Evolutionary conservation across 2,888 invertebrate genomes (phyloP), one percentile per base, ranked within the genome.

Genomic region (Drosophila mulleri): DNA sequence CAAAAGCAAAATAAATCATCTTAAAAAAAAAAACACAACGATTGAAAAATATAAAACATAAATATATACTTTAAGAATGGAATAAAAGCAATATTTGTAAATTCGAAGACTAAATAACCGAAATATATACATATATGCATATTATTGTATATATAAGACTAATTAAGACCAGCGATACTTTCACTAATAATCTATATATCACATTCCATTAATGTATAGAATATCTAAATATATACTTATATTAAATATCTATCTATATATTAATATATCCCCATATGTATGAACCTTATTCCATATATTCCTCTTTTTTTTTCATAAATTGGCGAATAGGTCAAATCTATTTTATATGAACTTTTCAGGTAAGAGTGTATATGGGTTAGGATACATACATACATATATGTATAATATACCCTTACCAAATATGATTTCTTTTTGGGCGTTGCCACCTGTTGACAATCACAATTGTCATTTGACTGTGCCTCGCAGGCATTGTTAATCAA

Each of bases 401-500:
- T n/a, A n/a, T 47, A 26, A n/a, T n/a, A 29, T 26, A 47, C 26
- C 29, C n/a, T 9, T 8, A 26, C 9, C 26, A 47, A 50, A 18
- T 26, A 12, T 11, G 18, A 20, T 52, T 32, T 35, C 18, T 18
- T 50, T 50, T 14, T 23, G 20, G 37, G 64, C 42, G 64, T 32
- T 47, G 39, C 52, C 45, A 58, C 47, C 29, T 39, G 58, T 47
- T 47, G 58, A 12, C 11, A 47, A 47, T 32, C 9, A 6, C 32
- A 20, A 16, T 20, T 42, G 60, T 42, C 16, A 47, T 64, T 64
- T 45, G 9, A 18, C 29, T 39, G 29, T 41, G 47, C 16, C 47
- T 48, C 20, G 59, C 11, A 39, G 14, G 26, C 35, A 60, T 29
- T 32, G 50, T 45, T 50, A 44, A 72, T 50, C 52, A 48, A 29